A percentile compares a stretch with the other conserved stretches of the same genome.
These are phyloP conservation scores for Lagopus leucura DNA, from an alignment of 2,113 vertebrate genomes.

Conservation along the genomic window DNA sequence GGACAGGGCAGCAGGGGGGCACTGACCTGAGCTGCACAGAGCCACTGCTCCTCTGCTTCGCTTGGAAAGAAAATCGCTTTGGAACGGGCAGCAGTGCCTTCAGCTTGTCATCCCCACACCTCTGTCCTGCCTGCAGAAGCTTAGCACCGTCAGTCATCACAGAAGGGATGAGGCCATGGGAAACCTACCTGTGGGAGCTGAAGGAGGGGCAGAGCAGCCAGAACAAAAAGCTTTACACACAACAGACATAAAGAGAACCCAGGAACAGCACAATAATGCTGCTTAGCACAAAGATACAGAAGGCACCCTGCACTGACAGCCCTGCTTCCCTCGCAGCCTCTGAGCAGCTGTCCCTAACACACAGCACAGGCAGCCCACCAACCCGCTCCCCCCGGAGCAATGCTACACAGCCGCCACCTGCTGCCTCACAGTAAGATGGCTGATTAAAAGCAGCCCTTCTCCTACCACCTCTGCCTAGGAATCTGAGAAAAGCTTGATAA, in stretches of 20 bases:
- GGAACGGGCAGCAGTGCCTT: background rate
- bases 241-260: background rate
- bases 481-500: background rate
- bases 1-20: background rate
- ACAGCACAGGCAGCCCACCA: background rate
- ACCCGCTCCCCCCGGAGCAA: background rate
- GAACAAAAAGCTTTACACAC: background rate
- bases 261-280: background rate
- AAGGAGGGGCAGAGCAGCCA: background rate
- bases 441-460: background rate
- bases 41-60: background rate
- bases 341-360: background rate
- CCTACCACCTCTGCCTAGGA: background rate
- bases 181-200: fast-evolving
- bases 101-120: background rate
- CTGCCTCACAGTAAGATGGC: background rate
- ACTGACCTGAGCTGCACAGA: background rate
- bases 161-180: background rate
- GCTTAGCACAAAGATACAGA: background rate
- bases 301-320: background rate
- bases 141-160: background rate
- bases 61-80: background rate
- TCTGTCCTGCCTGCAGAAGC: fast-evolving
- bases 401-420: background rate
- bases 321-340: background rate